Conservation (phyloP, 2,888 invertebrate genomes). For the Mesochorus sp. region DNA sequence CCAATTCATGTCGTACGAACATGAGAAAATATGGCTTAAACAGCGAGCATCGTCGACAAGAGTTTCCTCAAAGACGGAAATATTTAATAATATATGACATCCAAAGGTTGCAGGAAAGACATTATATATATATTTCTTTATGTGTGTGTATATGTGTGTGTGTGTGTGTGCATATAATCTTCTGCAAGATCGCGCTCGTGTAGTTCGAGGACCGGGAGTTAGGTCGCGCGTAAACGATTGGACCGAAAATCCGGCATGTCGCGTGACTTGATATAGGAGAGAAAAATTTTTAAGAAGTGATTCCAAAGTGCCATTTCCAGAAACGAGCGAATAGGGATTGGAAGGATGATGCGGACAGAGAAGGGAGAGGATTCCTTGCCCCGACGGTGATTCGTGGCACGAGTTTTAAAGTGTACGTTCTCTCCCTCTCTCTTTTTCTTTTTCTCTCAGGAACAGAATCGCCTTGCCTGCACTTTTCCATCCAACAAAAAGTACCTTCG, state of each 20-base stretch:
- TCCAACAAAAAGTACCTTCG: constrained; percentile 64
- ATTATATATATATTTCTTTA: no score
- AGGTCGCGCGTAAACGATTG: constrained; percentile 50
- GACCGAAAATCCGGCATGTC: constrained; percentile 52
- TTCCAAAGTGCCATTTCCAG: constrained; percentile 64
- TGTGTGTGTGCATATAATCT: no score
- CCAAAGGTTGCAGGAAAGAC: no score
- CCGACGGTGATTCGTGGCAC: constrained; percentile 63
- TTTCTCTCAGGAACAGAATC: constrained; percentile 58
- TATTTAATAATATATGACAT: no score
- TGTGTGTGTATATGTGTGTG: no score
- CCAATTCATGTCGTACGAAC: no score
- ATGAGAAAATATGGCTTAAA: no score
- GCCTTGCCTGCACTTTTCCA: constrained; percentile 60
- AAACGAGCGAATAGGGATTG: constrained; percentile 60
- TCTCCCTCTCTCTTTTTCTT: constrained; percentile 40
- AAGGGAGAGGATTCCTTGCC: constrained; percentile 38
- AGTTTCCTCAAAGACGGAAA: no score
- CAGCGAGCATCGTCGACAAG: no score
- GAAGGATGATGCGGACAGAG: constrained; percentile 11
- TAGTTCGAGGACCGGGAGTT: constrained; percentile 45
- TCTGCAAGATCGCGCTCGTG: constrained; percentile 1
- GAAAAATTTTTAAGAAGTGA: constrained; percentile 61
- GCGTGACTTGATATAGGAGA: constrained; percentile 57
- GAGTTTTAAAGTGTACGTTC: constrained; percentile 63